Percentiles rank a stretch among this genome's conserved stretches.
Evolutionary conservation across 2,888 invertebrate species (phyloP).

Genomic region (Ennomos fuscantarius): DNA sequence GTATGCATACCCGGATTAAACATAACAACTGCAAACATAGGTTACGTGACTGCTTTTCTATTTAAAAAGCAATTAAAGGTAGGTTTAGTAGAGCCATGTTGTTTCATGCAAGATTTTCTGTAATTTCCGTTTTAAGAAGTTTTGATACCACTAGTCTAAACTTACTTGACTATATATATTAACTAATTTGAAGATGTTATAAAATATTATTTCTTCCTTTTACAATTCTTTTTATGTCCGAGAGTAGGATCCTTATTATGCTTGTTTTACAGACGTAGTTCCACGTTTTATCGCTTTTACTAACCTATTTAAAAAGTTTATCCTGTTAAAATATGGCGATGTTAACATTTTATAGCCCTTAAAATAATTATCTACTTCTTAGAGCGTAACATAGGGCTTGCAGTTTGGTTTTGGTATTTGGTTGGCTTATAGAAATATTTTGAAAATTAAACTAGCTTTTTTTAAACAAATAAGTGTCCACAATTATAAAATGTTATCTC

Average conservation of each 20-base stretch:
- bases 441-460: no score
- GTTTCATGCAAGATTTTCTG: no score
- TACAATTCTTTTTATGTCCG: conserved; percentile 23
- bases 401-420: conserved; percentile 2
- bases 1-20: no score
- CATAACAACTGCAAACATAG: no score
- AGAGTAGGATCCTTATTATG: conserved; percentile 16
- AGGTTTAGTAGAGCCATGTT: no score
- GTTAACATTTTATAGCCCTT: conserved; percentile 29
- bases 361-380: conserved; percentile 19
- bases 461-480: no score
- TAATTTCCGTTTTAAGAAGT: neutral
- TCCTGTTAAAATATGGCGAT: conserved; percentile 25
- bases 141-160: neutral
- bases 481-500: no score
- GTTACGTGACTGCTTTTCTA: no score
- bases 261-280: conserved; percentile 30
- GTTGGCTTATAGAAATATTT: neutral
- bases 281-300: conserved; percentile 27
- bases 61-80: no score
- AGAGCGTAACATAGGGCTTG: conserved; percentile 1
- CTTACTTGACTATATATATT: neutral
- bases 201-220: conserved; percentile 10
- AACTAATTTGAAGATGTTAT: conserved; percentile 12
- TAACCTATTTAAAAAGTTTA: conserved; percentile 31